These are phyloP conservation scores for Cotesia vestalis DNA, from an alignment of 1,140 invertebrate species.

Conservation along the genomic window DNA sequence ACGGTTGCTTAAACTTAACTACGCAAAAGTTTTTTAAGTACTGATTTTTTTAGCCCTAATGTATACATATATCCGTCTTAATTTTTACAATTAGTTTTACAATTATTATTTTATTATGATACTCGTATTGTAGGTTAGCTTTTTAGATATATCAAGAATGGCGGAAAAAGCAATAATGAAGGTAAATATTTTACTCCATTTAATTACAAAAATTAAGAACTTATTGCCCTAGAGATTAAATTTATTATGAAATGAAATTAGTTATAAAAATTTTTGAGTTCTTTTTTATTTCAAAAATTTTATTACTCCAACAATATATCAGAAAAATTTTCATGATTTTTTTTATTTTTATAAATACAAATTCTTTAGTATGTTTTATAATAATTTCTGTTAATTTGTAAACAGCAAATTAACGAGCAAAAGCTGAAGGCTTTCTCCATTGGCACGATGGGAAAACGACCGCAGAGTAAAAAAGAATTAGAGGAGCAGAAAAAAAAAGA, in stretches of 20 bases:
- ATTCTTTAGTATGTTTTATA: background rate
- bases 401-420: conserved; percentile 75
- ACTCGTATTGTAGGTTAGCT: conserved; percentile 39
- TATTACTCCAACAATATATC: too few relatives aligned
- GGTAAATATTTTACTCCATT: conserved; percentile 44
- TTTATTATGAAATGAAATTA: conserved; percentile 23
- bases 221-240: background rate
- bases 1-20: too few relatives aligned
- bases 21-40: too few relatives aligned
- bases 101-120: background rate
- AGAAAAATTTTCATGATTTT: too few relatives aligned
- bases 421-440: conserved; percentile 86
- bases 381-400: conserved; percentile 27
- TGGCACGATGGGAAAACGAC: conserved; percentile 82
- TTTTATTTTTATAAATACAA: background rate
- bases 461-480: conserved; percentile 84
- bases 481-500: conserved; percentile 90
- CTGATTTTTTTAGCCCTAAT: background rate
- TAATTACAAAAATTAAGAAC: too few relatives aligned
- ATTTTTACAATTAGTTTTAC: background rate
- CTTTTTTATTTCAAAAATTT: too few relatives aligned
- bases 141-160: conserved; percentile 45
- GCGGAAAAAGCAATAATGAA: conserved; percentile 64
- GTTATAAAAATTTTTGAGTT: background rate
- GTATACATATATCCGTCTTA: background rate